Conservation (phyloP, 2,113 vertebrate species). For the Mirza zaza region DNA sequence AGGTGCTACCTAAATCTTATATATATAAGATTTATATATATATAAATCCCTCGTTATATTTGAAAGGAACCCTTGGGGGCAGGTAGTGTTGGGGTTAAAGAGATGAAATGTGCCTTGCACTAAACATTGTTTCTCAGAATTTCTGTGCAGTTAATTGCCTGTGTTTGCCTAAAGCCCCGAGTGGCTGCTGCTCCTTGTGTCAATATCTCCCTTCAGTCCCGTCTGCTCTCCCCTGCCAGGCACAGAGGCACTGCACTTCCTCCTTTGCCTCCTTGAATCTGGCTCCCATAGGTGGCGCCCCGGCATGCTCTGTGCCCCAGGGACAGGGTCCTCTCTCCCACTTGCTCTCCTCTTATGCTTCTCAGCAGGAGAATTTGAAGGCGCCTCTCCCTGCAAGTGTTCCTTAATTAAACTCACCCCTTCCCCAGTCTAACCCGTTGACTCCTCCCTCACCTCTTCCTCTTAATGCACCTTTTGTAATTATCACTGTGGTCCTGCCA, state of each 20-base stretch:
- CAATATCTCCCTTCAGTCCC: too few relatives aligned
- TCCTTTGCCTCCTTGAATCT: not conserved
- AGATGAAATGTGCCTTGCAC: not conserved
- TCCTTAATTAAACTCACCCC: not conserved
- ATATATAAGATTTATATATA: too few relatives aligned
- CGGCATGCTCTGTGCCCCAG: too few relatives aligned
- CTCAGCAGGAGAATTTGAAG: not conserved
- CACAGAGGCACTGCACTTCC: too few relatives aligned
- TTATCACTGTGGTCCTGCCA: not conserved
- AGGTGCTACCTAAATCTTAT: not conserved
- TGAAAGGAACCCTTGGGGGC: not conserved
- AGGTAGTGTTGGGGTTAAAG: not conserved
- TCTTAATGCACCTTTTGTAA: not conserved
- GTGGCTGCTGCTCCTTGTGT: not conserved
- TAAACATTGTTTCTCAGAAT: not conserved
- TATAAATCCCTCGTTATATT: not conserved
- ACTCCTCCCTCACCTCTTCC: not conserved
- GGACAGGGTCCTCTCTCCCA: not conserved
- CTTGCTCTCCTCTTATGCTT: not conserved
- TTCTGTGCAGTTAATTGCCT: not conserved
- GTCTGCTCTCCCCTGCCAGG: not conserved
- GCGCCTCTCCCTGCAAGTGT: not conserved
- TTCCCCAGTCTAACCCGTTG: not conserved
- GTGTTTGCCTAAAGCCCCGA: not conserved
- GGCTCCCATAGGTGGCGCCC: fast-evolving